phyloP scores from a whole-genome alignment of 1,140 invertebrate genomes.

The Maconellicoccus hirsutus region DNA sequence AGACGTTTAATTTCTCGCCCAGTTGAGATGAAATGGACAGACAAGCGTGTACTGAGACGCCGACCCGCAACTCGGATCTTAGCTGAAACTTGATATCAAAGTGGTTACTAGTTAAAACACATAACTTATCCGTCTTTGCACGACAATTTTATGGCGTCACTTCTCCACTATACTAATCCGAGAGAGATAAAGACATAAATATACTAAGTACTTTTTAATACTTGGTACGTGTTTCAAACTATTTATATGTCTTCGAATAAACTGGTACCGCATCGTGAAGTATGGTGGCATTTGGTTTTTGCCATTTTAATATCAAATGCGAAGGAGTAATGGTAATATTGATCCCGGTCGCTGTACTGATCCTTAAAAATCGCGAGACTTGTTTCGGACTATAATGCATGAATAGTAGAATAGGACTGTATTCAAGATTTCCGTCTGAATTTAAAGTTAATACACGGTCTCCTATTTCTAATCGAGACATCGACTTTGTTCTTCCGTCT shows the following conservation, averaged over 20 bases:
- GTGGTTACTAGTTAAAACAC: constrained; percentile 21
- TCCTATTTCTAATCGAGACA: constrained; percentile 58
- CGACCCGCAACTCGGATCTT: constrained; percentile 12
- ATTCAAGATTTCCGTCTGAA: constrained; percentile 49
- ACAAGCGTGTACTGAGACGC: constrained; percentile 16
- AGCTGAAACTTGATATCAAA: constrained; percentile 19
- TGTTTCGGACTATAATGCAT: constrained; percentile 63
- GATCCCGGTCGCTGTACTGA: constrained; percentile 56
- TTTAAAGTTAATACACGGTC: constrained; percentile 70
- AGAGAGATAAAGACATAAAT: constrained; percentile 19
- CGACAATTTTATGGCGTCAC: constrained; percentile 20
- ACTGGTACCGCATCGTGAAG: constrained; percentile 13
- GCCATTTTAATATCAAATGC: constrained; percentile 53
- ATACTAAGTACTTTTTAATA: constrained; percentile 23
- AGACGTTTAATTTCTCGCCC: constrained; percentile 20
- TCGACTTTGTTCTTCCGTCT: constrained; percentile 38
- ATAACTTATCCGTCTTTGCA: constrained; percentile 21
- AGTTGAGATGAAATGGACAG: constrained; percentile 20
- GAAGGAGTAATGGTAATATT: constrained; percentile 68
- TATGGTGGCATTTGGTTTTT: constrained; percentile 24
- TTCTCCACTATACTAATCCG: constrained; percentile 17
- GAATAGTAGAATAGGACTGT: constrained; percentile 79
- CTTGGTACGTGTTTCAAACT: constrained; percentile 15
- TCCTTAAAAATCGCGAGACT: constrained; percentile 52
- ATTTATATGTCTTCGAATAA: constrained; percentile 18